Evolutionary conservation across 53 echinoderm and acorn worm species (phyloP), one percentile per base, ranked within the genome.

Genomic region (Luidia sarsii): DNA sequence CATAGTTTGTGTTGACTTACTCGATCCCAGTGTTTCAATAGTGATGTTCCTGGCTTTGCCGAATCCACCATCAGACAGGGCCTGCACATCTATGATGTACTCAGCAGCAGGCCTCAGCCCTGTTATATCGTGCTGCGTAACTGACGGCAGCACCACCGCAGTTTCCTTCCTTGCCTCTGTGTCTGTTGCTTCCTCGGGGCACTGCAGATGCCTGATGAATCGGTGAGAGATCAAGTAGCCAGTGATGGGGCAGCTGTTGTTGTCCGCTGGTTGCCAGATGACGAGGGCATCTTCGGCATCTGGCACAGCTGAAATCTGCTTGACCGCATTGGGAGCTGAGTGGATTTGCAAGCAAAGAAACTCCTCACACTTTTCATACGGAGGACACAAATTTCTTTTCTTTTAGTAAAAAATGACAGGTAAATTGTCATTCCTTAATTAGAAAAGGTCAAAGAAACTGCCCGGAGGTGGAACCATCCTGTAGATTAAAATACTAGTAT

Each of bases 121-220:
- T 7, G 13, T 27, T 55, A 74, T 28, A n/a, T n/a, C n/a, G n/a
- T n/a, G n/a, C n/a, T n/a, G n/a, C n/a, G n/a, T n/a, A n/a, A n/a
- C n/a, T n/a, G n/a, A n/a, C n/a, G 2, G 39, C 31, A 48, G 15
- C 16, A 25, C 49, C 7, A 22, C 21, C 19, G 14, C 19, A 20
- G 33, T 1, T 41, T 6, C n/a, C 4, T 0, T 56, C 25, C 3
- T 55, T 33, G 15, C 1, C 11, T 2, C 19, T 20, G 34, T 29
- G 31, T 23, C 59, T n/a, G 22, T 19, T 4, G 15, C 27, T 2
- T 77, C 61, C 7, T 45, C 59, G 14, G 30, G 74, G 41, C 74
- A 74, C 41, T 74, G 74, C 16, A 74, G 59, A 8, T 39, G 24
- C 51, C 39, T 39, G 6, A 74, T 39, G 29, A 74, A 57, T 57